Evolutionary conservation across 2,113 vertebrate species (phyloP).

Genomic region (Tauraco erythrolophus): DNA sequence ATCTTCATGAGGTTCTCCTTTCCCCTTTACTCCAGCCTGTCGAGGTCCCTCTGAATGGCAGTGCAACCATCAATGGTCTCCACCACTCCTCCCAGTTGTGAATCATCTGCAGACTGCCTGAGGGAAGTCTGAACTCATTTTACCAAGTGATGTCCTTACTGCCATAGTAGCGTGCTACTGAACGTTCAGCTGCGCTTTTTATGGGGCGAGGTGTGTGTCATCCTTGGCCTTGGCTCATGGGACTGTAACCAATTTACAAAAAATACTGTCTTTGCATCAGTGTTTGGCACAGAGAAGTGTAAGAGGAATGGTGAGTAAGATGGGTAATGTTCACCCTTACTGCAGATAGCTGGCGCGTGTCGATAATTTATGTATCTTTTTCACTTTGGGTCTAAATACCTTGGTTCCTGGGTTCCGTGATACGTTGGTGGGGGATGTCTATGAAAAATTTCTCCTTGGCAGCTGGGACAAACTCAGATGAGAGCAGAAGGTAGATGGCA

Average conservation of each 20-base stretch:
- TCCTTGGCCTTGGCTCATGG: not conserved
- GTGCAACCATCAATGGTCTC: not conserved
- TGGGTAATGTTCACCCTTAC: not conserved
- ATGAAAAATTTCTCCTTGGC: too few relatives aligned
- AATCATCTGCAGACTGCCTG: not conserved
- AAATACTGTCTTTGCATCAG: not conserved
- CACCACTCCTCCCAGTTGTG: not conserved
- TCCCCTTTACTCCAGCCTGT: too few relatives aligned
- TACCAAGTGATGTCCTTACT: not conserved
- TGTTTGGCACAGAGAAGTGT: not conserved
- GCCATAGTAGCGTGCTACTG: not conserved
- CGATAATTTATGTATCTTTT: not conserved
- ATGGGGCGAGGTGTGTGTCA: too few relatives aligned
- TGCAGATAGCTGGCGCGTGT: not conserved
- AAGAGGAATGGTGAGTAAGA: not conserved
- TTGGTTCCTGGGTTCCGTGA: not conserved
- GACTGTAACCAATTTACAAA: not conserved
- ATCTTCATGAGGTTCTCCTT: too few relatives aligned
- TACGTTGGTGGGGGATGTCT: not conserved
- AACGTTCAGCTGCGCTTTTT: not conserved
- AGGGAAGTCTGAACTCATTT: not conserved
- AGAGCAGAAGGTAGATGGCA: not conserved
- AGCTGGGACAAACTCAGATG: not conserved
- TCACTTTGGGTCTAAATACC: not conserved
- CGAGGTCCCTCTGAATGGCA: too few relatives aligned